Base-by-base conservation (phyloP, 1,140 invertebrate species). In the Procambarus clarkii region DNA sequence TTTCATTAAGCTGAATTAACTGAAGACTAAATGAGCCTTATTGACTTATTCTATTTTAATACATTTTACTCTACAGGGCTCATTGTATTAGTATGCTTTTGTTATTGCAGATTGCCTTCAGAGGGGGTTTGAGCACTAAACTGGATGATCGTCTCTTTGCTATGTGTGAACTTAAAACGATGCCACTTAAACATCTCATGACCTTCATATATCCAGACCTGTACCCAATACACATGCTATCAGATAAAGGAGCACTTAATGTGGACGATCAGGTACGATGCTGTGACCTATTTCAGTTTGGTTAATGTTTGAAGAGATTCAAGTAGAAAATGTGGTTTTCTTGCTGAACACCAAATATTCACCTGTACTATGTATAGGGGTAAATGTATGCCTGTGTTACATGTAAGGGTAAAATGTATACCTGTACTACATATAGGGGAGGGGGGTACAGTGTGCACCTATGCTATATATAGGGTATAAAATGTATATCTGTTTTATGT, bases 111-210 rank as follows among this genome's bases (percentile, higher is more conserved):
- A 95, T 96, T 93, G 97, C 98, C 21, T 98, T 99, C 94, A 96
- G 98, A 92, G 96, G 97, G 85, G 97, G 98, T 71, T 96, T 96
- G 18, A 97, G 97, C 93, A 98, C 98, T 0, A 96, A 97, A 58
- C 94, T 99, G 58, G 99, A 99, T 95, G 98, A 99, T 94, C 96
- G 99, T 69, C 96, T 99, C 3, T 98, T 96, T 94, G 97, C 97
- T 77, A 98, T 99, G 98, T 97, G 98, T 94, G 96, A 97, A 94
- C 97, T 99, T 95, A 99, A 99, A 95, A 97, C 96, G 50, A 94
- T 98, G 93, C 98, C 99, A 34, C 94, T 99, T 24, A 94, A 95
- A 84, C 96, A 97, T 93, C 95, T 99, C 4, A 96, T 99, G 93
- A 90, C 77, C 3, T 64, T 46, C 9, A 24, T 99, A 90, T 99